Conservation (phyloP, 2,888 invertebrate species). For the Melanargia galathea region DNA sequence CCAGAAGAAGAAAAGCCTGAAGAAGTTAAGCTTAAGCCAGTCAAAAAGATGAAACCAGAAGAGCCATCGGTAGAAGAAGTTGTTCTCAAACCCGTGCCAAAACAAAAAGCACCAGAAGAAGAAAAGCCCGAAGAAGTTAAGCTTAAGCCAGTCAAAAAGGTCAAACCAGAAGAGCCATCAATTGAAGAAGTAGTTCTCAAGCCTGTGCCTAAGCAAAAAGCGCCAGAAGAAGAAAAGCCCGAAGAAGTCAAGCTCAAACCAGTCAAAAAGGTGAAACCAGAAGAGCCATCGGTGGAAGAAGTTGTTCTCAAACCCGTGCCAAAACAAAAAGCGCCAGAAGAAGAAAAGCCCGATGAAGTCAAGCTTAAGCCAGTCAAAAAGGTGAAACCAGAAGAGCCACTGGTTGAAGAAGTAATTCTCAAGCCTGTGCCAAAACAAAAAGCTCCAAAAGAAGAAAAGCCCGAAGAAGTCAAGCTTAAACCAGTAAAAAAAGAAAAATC, state of each 20-base stretch:
- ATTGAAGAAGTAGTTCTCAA: conserved; percentile 41
- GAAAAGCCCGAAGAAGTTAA: conserved; percentile 46
- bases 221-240: no score
- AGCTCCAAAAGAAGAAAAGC: conserved; percentile 51
- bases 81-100: not conserved
- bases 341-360: conserved; percentile 63
- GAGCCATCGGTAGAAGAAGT: conserved; percentile 49
- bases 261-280: conserved; percentile 6
- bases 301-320: conserved; percentile 44
- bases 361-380: conserved; percentile 50
- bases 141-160: conserved; percentile 51
- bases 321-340: conserved; percentile 44
- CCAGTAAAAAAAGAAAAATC: conserved; percentile 39
- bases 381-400: conserved; percentile 51
- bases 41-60: conserved; percentile 40
- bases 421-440: conserved; percentile 65
- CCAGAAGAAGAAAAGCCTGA: conserved; percentile 55
- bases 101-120: conserved; percentile 38
- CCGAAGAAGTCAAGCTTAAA: conserved; percentile 57
- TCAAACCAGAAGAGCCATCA: conserved; percentile 44
- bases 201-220: conserved; percentile 35
- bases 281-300: conserved; percentile 53
- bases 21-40: conserved; percentile 29
- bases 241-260: conserved; percentile 53
- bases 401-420: conserved; percentile 66